phyloP scores from a whole-genome alignment of 2,113 vertebrate species.

The Cyprinodon brontotheroides region DNA sequence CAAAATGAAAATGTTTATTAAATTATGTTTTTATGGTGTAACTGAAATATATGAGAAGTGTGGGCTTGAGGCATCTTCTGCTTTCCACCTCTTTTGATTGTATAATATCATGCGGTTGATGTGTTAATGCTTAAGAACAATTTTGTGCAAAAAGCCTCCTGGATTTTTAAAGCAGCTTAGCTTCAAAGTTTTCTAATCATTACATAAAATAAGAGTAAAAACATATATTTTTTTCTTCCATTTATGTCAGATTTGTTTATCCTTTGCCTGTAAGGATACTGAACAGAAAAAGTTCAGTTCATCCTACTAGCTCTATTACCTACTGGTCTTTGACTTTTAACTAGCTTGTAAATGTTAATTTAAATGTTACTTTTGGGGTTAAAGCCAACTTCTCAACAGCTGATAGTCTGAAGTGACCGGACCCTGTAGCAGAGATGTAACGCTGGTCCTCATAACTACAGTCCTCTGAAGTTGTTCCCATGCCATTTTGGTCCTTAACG shows the following conservation, averaged over 20 bases:
- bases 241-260: too few relatives aligned
- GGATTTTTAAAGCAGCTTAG: not conserved
- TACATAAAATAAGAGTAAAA: not conserved
- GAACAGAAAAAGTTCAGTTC: too few relatives aligned
- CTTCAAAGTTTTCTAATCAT: not conserved
- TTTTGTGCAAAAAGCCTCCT: not conserved
- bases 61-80: conserved; percentile 1
- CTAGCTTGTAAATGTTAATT: not conserved
- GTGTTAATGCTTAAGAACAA: too few relatives aligned
- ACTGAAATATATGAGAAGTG: conserved; percentile 15
- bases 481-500: too few relatives aligned
- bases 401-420: not conserved
- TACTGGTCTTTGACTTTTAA: too few relatives aligned
- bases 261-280: too few relatives aligned
- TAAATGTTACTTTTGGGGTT: not conserved
- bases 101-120: not conserved
- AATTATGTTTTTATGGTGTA: conserved; percentile 14
- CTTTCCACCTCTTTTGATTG: not conserved
- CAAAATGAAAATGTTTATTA: conserved; percentile 21
- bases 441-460: not conserved
- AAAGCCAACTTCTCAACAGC: not conserved
- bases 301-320: too few relatives aligned
- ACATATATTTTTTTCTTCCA: not conserved
- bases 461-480: too few relatives aligned
- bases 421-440: not conserved